Percentiles rank a stretch among this genome's conserved stretches.
Evolutionary conservation across 2,888 invertebrate genomes (phyloP).

Genomic region (Synergus gifuensis): DNA sequence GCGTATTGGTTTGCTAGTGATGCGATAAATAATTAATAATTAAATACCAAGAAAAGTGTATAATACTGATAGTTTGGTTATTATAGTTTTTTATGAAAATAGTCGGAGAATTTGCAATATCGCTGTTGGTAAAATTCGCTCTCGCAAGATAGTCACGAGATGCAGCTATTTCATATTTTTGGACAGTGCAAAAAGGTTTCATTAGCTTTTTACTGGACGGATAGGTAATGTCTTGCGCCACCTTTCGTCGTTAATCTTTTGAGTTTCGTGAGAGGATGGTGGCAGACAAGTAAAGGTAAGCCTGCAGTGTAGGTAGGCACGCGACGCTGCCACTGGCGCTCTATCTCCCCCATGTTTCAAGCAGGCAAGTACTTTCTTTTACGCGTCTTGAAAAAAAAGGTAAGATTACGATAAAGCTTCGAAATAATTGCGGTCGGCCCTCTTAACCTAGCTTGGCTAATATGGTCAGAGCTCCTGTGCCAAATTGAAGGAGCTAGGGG

Average conservation of each 20-base stretch:
- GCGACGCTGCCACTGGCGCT: conserved; percentile 68
- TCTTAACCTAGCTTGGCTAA: conserved; percentile 59
- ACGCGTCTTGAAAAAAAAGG: conserved; percentile 65
- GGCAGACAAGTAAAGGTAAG: conserved; percentile 67
- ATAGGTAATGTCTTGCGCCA: conserved; percentile 74
- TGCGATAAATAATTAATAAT: no score
- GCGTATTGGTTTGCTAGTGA: no score
- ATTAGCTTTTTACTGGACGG: conserved; percentile 69
- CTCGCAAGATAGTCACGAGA: conserved; percentile 43
- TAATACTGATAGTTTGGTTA: no score
- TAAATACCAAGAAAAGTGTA: no score
- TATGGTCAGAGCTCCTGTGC: conserved; percentile 53
- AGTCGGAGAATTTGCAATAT: background rate
- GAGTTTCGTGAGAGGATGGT: conserved; percentile 74
- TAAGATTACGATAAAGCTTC: conserved; percentile 71
- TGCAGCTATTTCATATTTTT: conserved; percentile 49
- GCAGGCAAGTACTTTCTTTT: conserved; percentile 66
- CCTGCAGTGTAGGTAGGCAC: conserved; percentile 71
- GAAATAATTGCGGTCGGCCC: conserved; percentile 71
- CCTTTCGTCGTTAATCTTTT: conserved; percentile 74
- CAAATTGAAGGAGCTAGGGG: conserved; percentile 54
- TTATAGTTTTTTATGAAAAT: background rate
- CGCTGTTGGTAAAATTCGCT: background rate
- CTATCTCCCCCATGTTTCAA: conserved; percentile 74
- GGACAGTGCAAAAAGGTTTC: conserved; percentile 70